phyloP scores from a whole-genome alignment of 2,888 invertebrate genomes.

The Iphiclides podalirius region DNA sequence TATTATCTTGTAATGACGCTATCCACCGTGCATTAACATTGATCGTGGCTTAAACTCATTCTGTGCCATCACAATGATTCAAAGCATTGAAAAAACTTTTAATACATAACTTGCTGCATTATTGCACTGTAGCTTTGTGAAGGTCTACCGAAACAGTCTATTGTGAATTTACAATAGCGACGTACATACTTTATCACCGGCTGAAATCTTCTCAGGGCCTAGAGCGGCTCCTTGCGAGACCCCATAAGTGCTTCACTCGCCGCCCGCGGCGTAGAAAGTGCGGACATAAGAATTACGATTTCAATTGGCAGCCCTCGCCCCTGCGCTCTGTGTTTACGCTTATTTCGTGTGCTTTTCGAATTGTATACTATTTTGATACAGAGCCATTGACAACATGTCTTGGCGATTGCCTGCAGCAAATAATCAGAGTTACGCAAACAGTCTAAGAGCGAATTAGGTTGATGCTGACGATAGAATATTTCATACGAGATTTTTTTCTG shows the following conservation, averaged over 20 bases:
- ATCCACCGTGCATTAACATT: too few species aligned
- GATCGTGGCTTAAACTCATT: too few species aligned
- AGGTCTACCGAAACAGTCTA: neutral
- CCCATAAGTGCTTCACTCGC: neutral
- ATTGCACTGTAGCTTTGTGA: neutral
- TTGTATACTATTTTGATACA: constrained; percentile 18
- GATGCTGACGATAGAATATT: too few species aligned
- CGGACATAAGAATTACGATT: constrained; percentile 49
- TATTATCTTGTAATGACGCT: too few species aligned
- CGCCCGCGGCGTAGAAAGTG: constrained; percentile 48
- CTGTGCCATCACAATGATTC: too few species aligned
- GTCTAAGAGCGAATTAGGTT: too few species aligned
- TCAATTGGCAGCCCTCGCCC: constrained; percentile 40
- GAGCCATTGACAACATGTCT: constrained; percentile 11
- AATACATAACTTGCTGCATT: too few species aligned
- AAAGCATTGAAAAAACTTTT: too few species aligned
- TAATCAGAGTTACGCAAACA: neutral
- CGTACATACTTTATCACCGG: constrained; percentile 13
- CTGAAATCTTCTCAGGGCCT: constrained; percentile 1
- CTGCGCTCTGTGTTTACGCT: constrained; percentile 27
- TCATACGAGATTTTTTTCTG: too few species aligned
- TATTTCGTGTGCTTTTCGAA: constrained; percentile 21
- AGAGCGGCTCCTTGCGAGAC: constrained; percentile 6
- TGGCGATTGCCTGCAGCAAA: neutral
- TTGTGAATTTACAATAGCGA: constrained; percentile 16